phyloP scores from a whole-genome alignment of 2,113 vertebrate species.

The Myrmecobius fasciatus region DNA sequence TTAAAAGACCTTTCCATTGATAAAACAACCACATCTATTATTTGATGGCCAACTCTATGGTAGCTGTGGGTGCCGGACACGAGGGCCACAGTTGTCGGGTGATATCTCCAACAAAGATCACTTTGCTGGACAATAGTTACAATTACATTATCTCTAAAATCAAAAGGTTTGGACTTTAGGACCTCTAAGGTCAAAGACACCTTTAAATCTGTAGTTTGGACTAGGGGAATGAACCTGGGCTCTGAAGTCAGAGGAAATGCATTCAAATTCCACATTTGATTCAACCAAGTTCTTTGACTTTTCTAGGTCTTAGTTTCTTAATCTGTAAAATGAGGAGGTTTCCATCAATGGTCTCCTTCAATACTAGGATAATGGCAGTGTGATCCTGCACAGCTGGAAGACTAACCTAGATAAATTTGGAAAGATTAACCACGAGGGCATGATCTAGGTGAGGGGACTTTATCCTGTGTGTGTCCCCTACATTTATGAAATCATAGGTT shows the following conservation, averaged over 20 bases:
- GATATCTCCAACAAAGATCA: neutral
- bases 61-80: neutral
- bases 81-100: neutral
- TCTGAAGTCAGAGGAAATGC: neutral
- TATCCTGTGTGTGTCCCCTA: neutral
- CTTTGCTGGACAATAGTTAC: neutral
- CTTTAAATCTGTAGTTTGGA: too few species aligned
- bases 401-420: neutral
- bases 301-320: neutral
- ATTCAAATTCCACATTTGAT: neutral
- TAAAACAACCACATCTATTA: too few species aligned
- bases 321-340: neutral
- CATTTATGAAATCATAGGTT: slow-evolving; percentile 35
- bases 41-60: neutral
- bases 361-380: neutral
- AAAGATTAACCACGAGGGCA: neutral
- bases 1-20: too few species aligned
- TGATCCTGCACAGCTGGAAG: neutral
- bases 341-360: neutral
- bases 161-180: neutral
- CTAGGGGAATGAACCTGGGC: neutral
- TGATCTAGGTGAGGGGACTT: neutral
- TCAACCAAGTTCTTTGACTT: neutral
- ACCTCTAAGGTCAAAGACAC: neutral
- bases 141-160: neutral